These are phyloP conservation scores for Catajapyx aquilonaris DNA, from an alignment of 1,140 invertebrate species.

Conservation along the genomic window DNA sequence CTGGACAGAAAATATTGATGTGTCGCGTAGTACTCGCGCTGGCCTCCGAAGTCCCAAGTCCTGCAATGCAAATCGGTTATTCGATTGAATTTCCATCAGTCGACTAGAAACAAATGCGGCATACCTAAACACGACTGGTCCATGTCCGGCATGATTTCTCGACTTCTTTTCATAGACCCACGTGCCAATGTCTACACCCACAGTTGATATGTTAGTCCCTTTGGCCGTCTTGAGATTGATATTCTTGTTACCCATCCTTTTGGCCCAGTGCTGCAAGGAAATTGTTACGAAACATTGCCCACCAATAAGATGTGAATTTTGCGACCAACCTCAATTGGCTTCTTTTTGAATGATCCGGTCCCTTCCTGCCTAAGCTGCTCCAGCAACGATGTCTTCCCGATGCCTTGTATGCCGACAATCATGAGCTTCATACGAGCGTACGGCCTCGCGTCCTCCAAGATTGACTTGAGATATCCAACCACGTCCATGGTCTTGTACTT, in stretches of 20 bases:
- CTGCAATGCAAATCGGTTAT: constrained; percentile 18
- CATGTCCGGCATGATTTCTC: constrained; percentile 43
- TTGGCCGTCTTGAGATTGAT: constrained; percentile 48
- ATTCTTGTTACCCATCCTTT: constrained; percentile 76
- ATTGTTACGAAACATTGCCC: constrained; percentile 6
- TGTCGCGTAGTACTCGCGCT: constrained; percentile 89
- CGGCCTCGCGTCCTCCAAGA: constrained; percentile 71
- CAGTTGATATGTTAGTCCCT: constrained; percentile 47
- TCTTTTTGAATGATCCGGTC: constrained; percentile 44
- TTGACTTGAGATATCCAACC: constrained; percentile 79
- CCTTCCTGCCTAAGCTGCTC: constrained; percentile 73
- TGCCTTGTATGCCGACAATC: constrained; percentile 87
- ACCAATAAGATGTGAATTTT: neutral
- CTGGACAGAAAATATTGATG: constrained; percentile 97
- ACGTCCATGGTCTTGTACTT: constrained; percentile 94
- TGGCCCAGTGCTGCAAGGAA: constrained; percentile 59
- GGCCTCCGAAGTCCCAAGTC: constrained; percentile 99
- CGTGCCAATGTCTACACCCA: constrained; percentile 89
- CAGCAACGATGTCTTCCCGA: constrained; percentile 82
- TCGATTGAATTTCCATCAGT: neutral
- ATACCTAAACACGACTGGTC: constrained; percentile 67
- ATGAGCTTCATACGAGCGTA: constrained; percentile 94
- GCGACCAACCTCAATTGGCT: constrained; percentile 40
- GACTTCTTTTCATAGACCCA: constrained; percentile 77
- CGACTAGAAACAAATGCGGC: neutral